Evolutionary conservation across 2,797 vertebrate genomes (phyloP).

Genomic region (Betta splendens): DNA sequence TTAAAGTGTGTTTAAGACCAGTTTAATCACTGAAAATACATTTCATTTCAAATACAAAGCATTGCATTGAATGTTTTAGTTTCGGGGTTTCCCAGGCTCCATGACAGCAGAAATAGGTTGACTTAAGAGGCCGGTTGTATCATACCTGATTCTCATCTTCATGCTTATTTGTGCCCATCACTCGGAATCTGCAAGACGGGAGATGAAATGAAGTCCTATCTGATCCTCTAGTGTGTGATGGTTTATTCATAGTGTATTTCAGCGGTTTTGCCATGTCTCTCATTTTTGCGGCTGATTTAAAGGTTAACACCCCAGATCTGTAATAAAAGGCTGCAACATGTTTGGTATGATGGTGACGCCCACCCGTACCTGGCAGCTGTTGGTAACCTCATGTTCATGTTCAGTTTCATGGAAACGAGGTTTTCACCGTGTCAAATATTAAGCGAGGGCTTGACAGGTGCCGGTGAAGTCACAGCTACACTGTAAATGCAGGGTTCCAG

Average conservation of each 20-base stretch:
- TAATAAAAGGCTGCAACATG: not conserved
- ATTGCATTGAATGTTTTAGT: too few relatives aligned
- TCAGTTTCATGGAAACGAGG: not conserved
- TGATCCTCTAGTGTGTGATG: too few relatives aligned
- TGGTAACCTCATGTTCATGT: not conserved
- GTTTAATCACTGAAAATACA: not conserved
- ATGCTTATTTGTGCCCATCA: not conserved
- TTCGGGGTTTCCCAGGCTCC: too few relatives aligned
- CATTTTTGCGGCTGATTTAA: not conserved
- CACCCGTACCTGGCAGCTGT: slow-evolving; percentile 13
- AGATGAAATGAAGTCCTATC: too few relatives aligned
- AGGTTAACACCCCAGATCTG: not conserved
- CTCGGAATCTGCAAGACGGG: not conserved
- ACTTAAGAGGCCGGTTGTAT: not conserved
- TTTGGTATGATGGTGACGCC: not conserved
- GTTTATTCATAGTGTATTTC: not conserved
- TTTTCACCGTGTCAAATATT: too few relatives aligned
- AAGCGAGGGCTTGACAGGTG: too few relatives aligned
- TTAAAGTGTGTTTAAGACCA: not conserved
- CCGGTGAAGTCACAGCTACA: too few relatives aligned
- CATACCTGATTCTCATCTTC: not conserved
- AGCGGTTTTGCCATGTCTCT: not conserved
- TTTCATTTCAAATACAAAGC: not conserved
- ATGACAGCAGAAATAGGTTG: too few relatives aligned
- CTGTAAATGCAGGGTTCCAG: too few relatives aligned